Evolutionary conservation across 2,113 vertebrate species (phyloP), one percentile per base, ranked within the genome.

Genomic region (Hydrochoerus hydrochaeris): DNA sequence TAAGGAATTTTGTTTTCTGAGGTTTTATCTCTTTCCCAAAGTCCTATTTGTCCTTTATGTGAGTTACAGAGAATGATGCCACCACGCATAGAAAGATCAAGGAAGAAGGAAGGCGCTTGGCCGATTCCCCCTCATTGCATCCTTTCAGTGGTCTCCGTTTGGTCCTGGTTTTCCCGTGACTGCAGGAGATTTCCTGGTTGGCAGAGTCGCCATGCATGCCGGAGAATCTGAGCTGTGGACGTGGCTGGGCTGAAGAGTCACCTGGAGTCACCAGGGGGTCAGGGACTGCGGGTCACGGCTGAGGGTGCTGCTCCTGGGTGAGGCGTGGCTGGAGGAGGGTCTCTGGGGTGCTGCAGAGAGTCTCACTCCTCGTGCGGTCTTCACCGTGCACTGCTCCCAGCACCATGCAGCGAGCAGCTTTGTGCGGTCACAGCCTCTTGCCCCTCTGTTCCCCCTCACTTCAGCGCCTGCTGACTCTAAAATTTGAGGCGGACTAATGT

Each of bases 121-220:
- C 38, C 58, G 17, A 49, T 28, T 62, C 0, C 3, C 63, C 12
- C 24, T 28, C 3, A 8, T 5, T 7, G 24, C 7, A 1, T 24
- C 20, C 14, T 32, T 17, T 81, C 19, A 11, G 26, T 11, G 41
- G 58, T 14, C 0, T 38, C 2, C 7, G 1, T 16, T 75, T 80
- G 11, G 22, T 7, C 28, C 26, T 13, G 0, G 41, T 1, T 73
- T 73, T 78, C 26, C 28, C 58, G 20, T 32, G 10, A 26, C 46
- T 9, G 1, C 4, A 62, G 65, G 38, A 46, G 11, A 58, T 90
- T 90, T 93, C 49, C 11, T 91, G 73, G 75, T 77, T 62, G 4
- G 2, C 35, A 5, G 14, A 85, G 5, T 63, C 62, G 81, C 62
- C 57, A 49, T 30, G 20, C 0, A 28, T 52, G 46, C 13, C 7